phyloP scores from a whole-genome alignment of 2,113 vertebrate genomes.

The Silurus meridionalis region DNA sequence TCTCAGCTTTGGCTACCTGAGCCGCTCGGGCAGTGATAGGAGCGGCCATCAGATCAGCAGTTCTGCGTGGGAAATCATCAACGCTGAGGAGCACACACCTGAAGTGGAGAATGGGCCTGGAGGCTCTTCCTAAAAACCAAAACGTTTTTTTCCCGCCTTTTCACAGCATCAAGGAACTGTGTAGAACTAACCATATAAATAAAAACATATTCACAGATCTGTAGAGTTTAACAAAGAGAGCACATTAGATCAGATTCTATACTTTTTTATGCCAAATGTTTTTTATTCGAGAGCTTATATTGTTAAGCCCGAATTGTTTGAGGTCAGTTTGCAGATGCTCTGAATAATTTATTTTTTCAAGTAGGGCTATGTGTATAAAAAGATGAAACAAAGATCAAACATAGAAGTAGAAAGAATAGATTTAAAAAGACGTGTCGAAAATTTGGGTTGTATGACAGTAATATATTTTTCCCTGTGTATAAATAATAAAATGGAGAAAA shows the following conservation, averaged over 20 bases:
- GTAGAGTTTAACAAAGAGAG: too few relatives aligned
- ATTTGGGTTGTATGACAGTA: background rate
- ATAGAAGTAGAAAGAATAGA: background rate
- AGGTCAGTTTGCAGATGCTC: background rate
- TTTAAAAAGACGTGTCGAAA: background rate
- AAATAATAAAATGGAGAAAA: background rate
- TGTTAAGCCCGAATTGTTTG: background rate
- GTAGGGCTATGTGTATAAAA: background rate
- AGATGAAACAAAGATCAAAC: background rate
- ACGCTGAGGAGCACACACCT: constrained; percentile 61
- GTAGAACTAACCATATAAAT: background rate
- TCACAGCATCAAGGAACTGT: background rate
- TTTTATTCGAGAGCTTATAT: background rate
- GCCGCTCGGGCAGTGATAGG: constrained; percentile 63
- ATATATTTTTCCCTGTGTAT: background rate
- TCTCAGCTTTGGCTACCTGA: constrained; percentile 86
- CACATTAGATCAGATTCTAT: background rate
- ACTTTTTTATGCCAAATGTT: background rate
- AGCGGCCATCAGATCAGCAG: constrained; percentile 65
- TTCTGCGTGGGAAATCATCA: constrained; percentile 82
- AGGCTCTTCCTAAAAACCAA: constrained; percentile 45
- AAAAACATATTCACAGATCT: background rate
- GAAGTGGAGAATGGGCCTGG: constrained; percentile 46
- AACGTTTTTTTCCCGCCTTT: background rate
- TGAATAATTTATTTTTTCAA: background rate